Conservation (phyloP, 2,888 invertebrate genomes). For the Phorcus lineatus region DNA sequence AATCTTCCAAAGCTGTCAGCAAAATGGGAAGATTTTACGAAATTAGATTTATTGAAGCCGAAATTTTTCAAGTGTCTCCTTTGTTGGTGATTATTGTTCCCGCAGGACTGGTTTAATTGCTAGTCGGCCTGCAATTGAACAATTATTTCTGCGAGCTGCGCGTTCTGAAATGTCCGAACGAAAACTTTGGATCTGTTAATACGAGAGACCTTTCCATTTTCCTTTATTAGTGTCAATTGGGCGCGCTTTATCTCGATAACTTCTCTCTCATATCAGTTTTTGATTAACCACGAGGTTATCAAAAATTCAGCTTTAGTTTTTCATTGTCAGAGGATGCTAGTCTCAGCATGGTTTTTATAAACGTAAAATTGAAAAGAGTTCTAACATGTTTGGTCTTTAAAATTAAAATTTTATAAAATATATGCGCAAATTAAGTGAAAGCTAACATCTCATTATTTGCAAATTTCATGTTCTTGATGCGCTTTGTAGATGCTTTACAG, state of each 20-base stretch:
- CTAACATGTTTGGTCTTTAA: too few species aligned
- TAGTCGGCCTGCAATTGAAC: constrained; percentile 22
- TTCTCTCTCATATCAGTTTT: too few species aligned
- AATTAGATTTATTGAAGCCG: constrained; percentile 29
- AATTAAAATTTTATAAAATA: too few species aligned
- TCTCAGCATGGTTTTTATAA: too few species aligned
- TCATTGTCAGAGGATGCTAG: too few species aligned
- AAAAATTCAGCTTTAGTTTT: too few species aligned
- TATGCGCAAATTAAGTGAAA: too few species aligned
- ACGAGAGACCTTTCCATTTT: constrained; percentile 30
- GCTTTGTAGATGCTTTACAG: too few species aligned
- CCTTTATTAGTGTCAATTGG: constrained; percentile 31
- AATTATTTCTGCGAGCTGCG: constrained; percentile 15
- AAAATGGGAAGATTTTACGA: constrained; percentile 30
- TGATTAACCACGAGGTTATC: too few species aligned
- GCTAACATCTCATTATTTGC: too few species aligned
- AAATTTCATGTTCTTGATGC: too few species aligned
- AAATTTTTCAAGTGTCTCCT: constrained; percentile 21
- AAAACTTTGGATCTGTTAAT: constrained; percentile 13
- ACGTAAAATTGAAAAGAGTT: too few species aligned
- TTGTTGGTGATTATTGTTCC: constrained; percentile 19
- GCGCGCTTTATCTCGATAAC: neutral
- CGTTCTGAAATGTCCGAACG: neutral
- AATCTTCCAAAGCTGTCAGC: constrained; percentile 27
- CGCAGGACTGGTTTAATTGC: constrained; percentile 24